Percentiles rank a stretch among this genome's conserved stretches.
phyloP scores from a whole-genome alignment of 2,113 vertebrate species.

The Gymnobelideus leadbeateri region DNA sequence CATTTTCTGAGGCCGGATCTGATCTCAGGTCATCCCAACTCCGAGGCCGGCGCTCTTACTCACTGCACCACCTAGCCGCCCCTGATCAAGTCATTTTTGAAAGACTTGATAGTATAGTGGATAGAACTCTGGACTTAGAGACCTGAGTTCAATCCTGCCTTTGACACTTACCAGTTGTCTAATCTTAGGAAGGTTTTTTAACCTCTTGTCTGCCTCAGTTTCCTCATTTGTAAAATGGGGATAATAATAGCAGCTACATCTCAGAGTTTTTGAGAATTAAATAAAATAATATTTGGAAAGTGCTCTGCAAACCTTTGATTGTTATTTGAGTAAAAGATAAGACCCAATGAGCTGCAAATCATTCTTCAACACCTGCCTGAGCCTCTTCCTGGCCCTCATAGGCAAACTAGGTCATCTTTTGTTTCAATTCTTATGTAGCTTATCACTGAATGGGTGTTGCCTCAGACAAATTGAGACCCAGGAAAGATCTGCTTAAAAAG shows the following conservation, averaged over 20 bases:
- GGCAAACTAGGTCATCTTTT: neutral
- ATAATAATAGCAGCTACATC: neutral
- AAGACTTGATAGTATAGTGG: neutral
- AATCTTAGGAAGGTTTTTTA: neutral
- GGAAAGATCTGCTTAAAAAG: neutral
- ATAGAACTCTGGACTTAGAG: neutral
- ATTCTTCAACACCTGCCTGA: neutral
- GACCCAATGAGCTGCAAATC: neutral
- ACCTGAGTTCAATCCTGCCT: neutral
- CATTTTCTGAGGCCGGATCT: no score
- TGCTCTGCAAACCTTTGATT: neutral
- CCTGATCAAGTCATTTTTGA: constrained; percentile 4
- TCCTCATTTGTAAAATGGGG: neutral
- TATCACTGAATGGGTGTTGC: neutral
- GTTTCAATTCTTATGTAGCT: neutral
- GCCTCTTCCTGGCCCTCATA: neutral
- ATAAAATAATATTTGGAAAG: neutral
- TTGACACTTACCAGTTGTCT: neutral
- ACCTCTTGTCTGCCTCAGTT: neutral
- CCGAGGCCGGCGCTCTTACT: no score
- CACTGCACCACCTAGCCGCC: no score
- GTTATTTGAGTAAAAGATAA: neutral
- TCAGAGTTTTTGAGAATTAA: neutral
- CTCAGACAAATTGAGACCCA: neutral
- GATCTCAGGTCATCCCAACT: no score